Evolutionary conservation across 2,797 vertebrate species (phyloP).

Genomic region (Malurus splendens): DNA sequence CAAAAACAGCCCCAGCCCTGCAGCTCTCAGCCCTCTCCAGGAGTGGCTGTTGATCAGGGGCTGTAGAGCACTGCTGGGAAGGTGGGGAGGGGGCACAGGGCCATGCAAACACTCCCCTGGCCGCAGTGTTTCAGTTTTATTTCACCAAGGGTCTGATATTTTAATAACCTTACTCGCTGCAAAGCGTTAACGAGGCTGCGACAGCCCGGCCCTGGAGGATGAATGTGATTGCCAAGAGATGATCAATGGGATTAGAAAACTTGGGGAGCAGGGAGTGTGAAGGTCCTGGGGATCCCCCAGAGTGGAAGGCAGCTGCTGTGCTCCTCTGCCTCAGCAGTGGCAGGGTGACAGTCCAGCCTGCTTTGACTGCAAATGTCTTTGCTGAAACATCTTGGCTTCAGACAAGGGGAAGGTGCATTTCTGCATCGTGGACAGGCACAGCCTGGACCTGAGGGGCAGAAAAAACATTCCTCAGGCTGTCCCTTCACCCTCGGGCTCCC

Average conservation of each 20-base stretch:
- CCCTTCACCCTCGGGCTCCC: background rate
- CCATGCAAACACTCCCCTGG: background rate
- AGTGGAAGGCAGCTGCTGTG: background rate
- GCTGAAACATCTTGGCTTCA: background rate
- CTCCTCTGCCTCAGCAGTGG: background rate
- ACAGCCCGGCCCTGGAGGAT: background rate
- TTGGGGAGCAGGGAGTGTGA: background rate
- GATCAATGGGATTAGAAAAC: background rate
- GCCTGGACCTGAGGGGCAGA: background rate
- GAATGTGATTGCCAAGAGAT: background rate
- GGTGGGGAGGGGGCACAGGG: background rate
- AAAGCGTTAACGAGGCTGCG: background rate
- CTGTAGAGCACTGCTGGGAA: background rate
- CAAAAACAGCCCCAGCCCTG: rapidly evolving
- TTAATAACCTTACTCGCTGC: background rate
- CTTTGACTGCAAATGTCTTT: background rate
- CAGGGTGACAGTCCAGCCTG: background rate
- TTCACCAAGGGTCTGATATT: background rate
- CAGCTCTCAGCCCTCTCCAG: background rate
- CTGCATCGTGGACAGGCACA: rapidly evolving
- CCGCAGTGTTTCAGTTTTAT: background rate
- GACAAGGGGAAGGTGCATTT: rapidly evolving
- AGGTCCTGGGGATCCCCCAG: background rate
- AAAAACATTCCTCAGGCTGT: background rate
- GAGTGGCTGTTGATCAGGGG: background rate